These are phyloP conservation scores for Drosophila nigricruria DNA, from an alignment of 2,888 invertebrate genomes.

Conservation along the genomic window DNA sequence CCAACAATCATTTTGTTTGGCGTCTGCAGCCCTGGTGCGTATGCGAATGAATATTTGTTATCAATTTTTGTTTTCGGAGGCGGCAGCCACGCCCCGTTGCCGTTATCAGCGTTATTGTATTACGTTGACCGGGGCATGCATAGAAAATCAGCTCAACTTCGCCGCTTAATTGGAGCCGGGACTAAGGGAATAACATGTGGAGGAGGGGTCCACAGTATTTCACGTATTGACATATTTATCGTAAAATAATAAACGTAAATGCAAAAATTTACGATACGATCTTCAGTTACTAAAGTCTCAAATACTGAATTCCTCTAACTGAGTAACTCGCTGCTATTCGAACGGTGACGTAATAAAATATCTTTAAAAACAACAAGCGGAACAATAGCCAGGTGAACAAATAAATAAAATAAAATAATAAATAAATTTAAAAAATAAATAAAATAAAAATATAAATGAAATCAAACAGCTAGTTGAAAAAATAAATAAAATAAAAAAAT, in stretches of 20 bases:
- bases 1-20: not conserved
- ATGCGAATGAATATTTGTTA: not conserved
- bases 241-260: not conserved
- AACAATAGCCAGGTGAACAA: not conserved
- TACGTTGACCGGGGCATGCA: constrained; percentile 23
- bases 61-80: constrained; percentile 31
- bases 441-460: no score
- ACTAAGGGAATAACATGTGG: constrained; percentile 10
- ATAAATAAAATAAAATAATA: not conserved
- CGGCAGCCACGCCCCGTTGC: not conserved
- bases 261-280: not conserved
- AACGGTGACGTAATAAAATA: constrained; percentile 8
- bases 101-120: constrained; percentile 41
- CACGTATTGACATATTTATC: not conserved
- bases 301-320: not conserved
- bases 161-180: constrained; percentile 16
- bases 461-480: no score
- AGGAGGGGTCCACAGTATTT: not conserved
- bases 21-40: constrained; percentile 6
- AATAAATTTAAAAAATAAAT: no score
- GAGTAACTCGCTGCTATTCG: not conserved
- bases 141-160: constrained; percentile 25
- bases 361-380: no score
- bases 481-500: no score
- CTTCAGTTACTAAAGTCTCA: not conserved